These are phyloP conservation scores for Myodes glareolus DNA, from an alignment of 2,113 vertebrate genomes.

Conservation along the genomic window DNA sequence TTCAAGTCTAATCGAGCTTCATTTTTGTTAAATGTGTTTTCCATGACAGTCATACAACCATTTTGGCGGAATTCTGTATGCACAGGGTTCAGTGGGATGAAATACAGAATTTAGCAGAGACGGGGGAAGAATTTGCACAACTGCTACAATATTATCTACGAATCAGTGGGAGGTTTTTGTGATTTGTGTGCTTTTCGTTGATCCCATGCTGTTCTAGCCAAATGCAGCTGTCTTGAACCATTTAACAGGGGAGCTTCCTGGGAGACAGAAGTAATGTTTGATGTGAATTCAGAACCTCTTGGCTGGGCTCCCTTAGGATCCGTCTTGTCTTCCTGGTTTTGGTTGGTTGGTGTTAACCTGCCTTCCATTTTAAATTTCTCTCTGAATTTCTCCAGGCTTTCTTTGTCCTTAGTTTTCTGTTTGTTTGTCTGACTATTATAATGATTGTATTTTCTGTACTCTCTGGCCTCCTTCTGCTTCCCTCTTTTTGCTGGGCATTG, in stretches of 20 bases:
- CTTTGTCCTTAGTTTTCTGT: neutral
- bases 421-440: neutral
- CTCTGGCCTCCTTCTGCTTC: neutral
- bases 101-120: neutral
- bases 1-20: neutral
- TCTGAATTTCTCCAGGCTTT: neutral
- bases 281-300: neutral
- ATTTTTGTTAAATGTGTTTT: conserved; percentile 16
- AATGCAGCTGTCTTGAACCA: neutral
- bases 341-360: conserved; percentile 25
- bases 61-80: conserved; percentile 8
- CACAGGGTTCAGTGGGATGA: neutral
- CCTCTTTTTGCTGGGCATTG: neutral
- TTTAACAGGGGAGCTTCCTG: conserved; percentile 28
- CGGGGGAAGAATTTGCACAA: neutral
- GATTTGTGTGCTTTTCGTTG: conserved; percentile 37
- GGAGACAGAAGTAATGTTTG: neutral
- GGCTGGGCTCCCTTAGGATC: neutral
- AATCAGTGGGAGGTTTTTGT: neutral
- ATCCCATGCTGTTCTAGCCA: neutral
- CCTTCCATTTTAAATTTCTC: neutral
- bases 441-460: neutral
- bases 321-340: neutral
- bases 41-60: neutral
- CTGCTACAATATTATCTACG: neutral